These are phyloP conservation scores for Hirtodrosophila cameraria DNA, from an alignment of 2,888 invertebrate genomes.

Conservation along the genomic window DNA sequence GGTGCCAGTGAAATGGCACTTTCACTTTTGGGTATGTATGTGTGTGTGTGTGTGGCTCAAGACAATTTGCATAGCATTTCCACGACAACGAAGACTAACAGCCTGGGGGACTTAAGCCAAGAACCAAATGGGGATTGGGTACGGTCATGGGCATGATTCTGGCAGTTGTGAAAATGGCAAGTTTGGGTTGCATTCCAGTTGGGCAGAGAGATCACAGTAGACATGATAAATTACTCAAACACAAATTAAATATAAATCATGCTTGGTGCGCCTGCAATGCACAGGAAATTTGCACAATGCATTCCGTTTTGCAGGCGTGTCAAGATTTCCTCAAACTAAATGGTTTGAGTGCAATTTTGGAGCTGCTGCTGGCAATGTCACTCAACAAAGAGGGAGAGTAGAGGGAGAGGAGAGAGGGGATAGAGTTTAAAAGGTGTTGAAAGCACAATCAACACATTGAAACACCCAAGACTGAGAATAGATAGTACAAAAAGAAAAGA, in stretches of 20 bases:
- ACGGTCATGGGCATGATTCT: background rate
- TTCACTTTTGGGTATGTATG: constrained; percentile 52
- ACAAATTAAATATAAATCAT: constrained; percentile 79
- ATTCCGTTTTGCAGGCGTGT: constrained; percentile 14
- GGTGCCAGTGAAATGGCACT: constrained; percentile 65
- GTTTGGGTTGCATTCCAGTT: constrained; percentile 14
- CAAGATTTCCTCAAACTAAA: background rate
- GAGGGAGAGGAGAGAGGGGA: no score
- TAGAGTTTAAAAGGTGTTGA: constrained; percentile 4
- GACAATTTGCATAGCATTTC: constrained; percentile 73
- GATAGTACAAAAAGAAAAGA: background rate
- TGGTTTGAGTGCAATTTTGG: background rate
- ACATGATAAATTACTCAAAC: constrained; percentile 73
- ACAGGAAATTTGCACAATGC: constrained; percentile 45
- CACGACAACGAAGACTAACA: constrained; percentile 19
- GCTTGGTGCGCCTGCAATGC: constrained; percentile 28
- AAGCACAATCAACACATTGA: background rate
- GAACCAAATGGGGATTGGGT: background rate
- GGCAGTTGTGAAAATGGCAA: no score
- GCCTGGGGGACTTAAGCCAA: background rate
- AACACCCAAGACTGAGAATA: background rate
- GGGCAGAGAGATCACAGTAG: constrained; percentile 24
- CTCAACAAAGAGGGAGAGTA: background rate
- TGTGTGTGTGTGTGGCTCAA: constrained; percentile 25
- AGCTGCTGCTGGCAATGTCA: background rate